Conservation (phyloP, 2,797 vertebrate species). For the Hozukius guyotensis region DNA sequence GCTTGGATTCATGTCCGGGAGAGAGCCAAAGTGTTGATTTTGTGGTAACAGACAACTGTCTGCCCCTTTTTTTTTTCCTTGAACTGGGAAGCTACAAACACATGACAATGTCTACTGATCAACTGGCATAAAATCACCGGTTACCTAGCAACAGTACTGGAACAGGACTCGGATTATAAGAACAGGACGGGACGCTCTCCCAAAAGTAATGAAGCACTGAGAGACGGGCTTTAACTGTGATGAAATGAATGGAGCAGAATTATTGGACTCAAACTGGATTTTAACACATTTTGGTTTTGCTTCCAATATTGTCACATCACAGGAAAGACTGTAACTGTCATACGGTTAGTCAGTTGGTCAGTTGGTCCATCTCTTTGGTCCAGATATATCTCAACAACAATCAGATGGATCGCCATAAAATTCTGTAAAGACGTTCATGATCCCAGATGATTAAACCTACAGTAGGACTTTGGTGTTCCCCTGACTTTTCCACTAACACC, state of each 20-base stretch:
- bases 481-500: too few species aligned
- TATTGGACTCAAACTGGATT: slow-evolving; percentile 12
- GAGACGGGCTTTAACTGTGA: slow-evolving; percentile 10
- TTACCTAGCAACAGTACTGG: slow-evolving; percentile 54
- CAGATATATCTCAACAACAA: neutral
- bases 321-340: neutral
- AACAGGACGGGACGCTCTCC: slow-evolving; percentile 24
- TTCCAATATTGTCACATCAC: neutral
- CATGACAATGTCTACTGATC: slow-evolving; percentile 20
- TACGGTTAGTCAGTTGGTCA: neutral
- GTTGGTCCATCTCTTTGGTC: neutral
- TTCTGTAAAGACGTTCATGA: neutral
- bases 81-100: slow-evolving; percentile 25
- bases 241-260: slow-evolving; percentile 13
- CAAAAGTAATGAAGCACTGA: slow-evolving; percentile 27
- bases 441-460: neutral
- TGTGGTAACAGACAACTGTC: slow-evolving; percentile 11
- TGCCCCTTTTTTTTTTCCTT: slow-evolving; percentile 12
- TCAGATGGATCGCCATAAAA: neutral
- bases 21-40: neutral
- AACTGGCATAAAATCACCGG: slow-evolving; percentile 16
- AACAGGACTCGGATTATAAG: slow-evolving; percentile 30
- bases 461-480: neutral
- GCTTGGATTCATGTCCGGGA: slow-evolving; percentile 3
- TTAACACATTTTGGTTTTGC: neutral